Base-by-base conservation (phyloP, 2,888 invertebrate genomes). In the Watsonalla cultraria region DNA sequence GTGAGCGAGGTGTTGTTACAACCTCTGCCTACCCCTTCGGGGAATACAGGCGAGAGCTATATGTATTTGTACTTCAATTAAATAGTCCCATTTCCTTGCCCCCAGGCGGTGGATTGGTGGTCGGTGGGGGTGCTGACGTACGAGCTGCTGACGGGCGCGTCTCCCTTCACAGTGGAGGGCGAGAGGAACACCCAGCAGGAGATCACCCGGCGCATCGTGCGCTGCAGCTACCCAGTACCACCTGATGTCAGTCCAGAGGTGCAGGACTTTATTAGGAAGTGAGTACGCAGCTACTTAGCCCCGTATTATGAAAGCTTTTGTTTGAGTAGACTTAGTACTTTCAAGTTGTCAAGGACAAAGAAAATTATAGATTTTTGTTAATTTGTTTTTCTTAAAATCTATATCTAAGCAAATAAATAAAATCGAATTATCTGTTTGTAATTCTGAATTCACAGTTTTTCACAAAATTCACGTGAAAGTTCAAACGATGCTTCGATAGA, bases 91-190 rank as follows among this genome's bases (percentile, higher is more conserved):
- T 61, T 24, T 56, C 34, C 34, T 84, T 86, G 76, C 73, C 82
- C 82, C 34, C 92, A 97, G 95, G 96, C 98, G 51, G 99, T 98
- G 6, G 99, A 99, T 90, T 99, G 99, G 99, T 99, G 99, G 99
- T 98, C 98, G 37, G 96, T 99, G 7, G 98, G 98, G 7, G 98
- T 99, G 2, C 90, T 99, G 48, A 97, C 98, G 0, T 99, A 98
- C 91, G 99, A 99, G 87, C 93, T 99, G 47, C 90, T 99, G 53
- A 99, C 98, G 0, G 99, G 99, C 52, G 98, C 98, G 7, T 98
- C 98, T 0, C 99, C 99, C 4, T 99, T 99, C 87, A 98, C 99
- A 7, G 97, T 98, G 0, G 97, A 98, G 71, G 98, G 98, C 33
- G 97, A 97, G 80, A 95, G 94, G 78, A 98, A 98, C 84, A 95